A percentile compares a stretch with the other conserved stretches of the same genome.
Conservation (phyloP, 2,888 invertebrate species). For the Lysandra bellargus region DNA sequence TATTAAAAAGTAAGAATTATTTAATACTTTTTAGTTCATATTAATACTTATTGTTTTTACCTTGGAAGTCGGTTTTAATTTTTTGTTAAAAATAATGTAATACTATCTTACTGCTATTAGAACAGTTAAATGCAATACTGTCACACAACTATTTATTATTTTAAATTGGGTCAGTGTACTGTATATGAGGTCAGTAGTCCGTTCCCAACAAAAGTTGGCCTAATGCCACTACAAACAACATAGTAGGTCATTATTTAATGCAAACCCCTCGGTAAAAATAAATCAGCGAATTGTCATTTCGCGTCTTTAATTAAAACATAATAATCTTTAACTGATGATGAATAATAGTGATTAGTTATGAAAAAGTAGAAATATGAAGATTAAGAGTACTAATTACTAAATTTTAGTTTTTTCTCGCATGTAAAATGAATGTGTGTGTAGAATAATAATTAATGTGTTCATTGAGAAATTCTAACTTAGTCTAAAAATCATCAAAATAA, state of each 20-base stretch:
- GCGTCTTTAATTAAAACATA: background rate
- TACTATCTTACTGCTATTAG: background rate
- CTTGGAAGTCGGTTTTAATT: no score
- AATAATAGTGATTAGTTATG: no score
- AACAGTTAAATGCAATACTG: slow-evolving; percentile 8
- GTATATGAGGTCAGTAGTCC: slow-evolving; percentile 11
- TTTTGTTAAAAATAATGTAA: background rate
- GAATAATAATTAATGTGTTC: no score
- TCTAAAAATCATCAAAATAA: no score
- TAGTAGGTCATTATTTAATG: slow-evolving; percentile 9
- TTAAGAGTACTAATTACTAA: no score
- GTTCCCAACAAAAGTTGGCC: slow-evolving; percentile 1
- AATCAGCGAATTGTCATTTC: background rate
- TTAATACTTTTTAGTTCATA: no score
- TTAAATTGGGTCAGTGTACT: slow-evolving; percentile 14
- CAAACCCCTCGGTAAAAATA: background rate
- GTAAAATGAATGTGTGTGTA: no score
- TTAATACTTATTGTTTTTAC: no score
- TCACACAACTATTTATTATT: slow-evolving; percentile 12
- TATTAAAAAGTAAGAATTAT: no score
- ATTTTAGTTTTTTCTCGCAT: no score
- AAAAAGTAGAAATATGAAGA: no score
- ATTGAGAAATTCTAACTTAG: no score
- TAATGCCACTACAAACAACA: slow-evolving; percentile 5
- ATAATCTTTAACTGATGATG: background rate